These are phyloP conservation scores for Hirtodrosophila cameraria DNA, from an alignment of 2,888 invertebrate genomes.

Conservation along the genomic window DNA sequence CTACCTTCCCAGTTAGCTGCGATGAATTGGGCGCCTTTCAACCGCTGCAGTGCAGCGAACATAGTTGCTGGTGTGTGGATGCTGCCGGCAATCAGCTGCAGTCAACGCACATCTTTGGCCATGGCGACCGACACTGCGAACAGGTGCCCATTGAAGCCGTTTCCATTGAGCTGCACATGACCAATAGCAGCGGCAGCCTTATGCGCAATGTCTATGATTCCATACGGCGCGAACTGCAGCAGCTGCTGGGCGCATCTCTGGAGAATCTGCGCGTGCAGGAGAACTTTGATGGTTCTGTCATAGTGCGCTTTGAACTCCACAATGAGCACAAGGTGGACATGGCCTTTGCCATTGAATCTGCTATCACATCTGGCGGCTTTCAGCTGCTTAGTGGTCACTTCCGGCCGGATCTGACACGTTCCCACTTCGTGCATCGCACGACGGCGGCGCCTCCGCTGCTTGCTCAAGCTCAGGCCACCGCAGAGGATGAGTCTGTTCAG, in stretches of 20 bases:
- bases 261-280: constrained; percentile 86
- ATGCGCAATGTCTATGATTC: constrained; percentile 85
- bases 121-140: constrained; percentile 86
- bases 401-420: constrained; percentile 87
- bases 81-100: constrained; percentile 90
- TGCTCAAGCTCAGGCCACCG: constrained; percentile 77
- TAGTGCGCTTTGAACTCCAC: constrained; percentile 87
- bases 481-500: constrained; percentile 86
- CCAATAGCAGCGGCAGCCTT: constrained; percentile 85
- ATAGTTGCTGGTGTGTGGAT: constrained; percentile 93
- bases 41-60: constrained; percentile 89
- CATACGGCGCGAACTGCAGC: constrained; percentile 82
- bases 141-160: constrained; percentile 90
- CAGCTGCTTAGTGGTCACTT: constrained; percentile 82
- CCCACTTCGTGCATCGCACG: constrained; percentile 86
- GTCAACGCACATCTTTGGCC: constrained; percentile 86
- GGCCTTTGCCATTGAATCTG: constrained; percentile 91
- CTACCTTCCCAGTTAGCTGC: constrained; percentile 86
- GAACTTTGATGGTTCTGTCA: constrained; percentile 85
- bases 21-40: constrained; percentile 89
- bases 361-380: constrained; percentile 85
- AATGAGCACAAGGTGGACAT: constrained; percentile 91
- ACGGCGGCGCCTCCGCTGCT: constrained; percentile 63
- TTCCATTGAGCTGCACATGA: constrained; percentile 90
- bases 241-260: constrained; percentile 84